phyloP scores from a whole-genome alignment of 1,140 invertebrate genomes.

The Meloidogyne hapla region DNA sequence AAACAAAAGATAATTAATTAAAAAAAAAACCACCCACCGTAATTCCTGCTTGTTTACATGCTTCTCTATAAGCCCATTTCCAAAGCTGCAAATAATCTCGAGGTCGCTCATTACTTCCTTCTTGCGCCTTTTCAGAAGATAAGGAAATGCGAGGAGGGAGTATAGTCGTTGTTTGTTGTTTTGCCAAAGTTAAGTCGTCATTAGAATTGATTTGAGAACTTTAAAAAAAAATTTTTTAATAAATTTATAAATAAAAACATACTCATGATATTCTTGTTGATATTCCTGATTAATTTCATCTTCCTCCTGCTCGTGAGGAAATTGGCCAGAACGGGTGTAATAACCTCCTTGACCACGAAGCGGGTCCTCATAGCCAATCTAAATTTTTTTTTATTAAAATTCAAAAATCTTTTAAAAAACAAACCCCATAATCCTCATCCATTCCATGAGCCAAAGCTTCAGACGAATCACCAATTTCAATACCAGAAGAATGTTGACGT shows the following conservation, averaged over 20 bases:
- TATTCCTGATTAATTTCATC: slow-evolving; percentile 1
- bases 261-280: slow-evolving; percentile 23
- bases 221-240: slow-evolving; percentile 7
- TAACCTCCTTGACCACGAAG: slow-evolving; percentile 10
- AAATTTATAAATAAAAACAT: not conserved
- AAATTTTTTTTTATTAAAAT: not conserved
- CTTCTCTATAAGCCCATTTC: slow-evolving; percentile 57
- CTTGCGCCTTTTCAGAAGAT: not conserved
- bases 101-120: not conserved
- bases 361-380: slow-evolving; percentile 27
- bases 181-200: not conserved
- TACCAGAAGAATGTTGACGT: not conserved
- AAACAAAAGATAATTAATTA: not conserved
- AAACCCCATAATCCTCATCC: slow-evolving; percentile 27
- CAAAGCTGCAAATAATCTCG: slow-evolving; percentile 49
- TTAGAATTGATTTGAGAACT: not conserved
- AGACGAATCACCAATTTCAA: not conserved
- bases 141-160: not conserved
- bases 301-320: not conserved
- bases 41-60: slow-evolving; percentile 58
- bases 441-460: slow-evolving; percentile 12
- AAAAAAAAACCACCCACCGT: slow-evolving; percentile 47
- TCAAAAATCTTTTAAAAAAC: not conserved
- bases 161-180: not conserved
- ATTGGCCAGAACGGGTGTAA: not conserved